A percentile compares a stretch with the other conserved stretches of the same genome.
Evolutionary conservation across 2,797 vertebrate genomes (phyloP).

Genomic region (Enteromius trimaculatus): DNA sequence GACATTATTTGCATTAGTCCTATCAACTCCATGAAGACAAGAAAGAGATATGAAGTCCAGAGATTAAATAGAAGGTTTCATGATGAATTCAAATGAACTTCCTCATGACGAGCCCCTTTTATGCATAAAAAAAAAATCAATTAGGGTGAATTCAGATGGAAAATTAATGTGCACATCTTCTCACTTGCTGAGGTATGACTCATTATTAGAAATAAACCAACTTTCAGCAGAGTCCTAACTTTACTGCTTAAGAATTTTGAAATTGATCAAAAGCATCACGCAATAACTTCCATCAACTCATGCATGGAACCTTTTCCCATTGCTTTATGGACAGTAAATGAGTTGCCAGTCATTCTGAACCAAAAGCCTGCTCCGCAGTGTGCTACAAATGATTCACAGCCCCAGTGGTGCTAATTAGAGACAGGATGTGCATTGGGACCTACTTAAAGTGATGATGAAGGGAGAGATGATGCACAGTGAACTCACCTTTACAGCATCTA

Average conservation of each 20-base stretch:
- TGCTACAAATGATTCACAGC: slow-evolving; percentile 33
- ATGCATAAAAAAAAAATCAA: slow-evolving; percentile 49
- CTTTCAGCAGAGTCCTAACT: slow-evolving; percentile 22
- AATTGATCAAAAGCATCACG: slow-evolving; percentile 15
- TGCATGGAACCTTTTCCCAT: slow-evolving; percentile 19
- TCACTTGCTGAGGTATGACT: not conserved
- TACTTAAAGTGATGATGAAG: slow-evolving; percentile 50
- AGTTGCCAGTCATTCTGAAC: slow-evolving; percentile 29
- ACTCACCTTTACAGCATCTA: slow-evolving; percentile 31
- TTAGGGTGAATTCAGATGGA: slow-evolving; percentile 53
- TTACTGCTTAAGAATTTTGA: slow-evolving; percentile 11
- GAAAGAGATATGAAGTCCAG: slow-evolving; percentile 27
- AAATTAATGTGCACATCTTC: slow-evolving; percentile 45
- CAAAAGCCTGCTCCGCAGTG: not conserved
- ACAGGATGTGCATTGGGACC: slow-evolving; percentile 34
- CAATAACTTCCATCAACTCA: slow-evolving; percentile 9
- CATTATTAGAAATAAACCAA: slow-evolving; percentile 28
- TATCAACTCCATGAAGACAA: not conserved
- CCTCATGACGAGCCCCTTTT: slow-evolving; percentile 24
- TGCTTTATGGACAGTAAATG: slow-evolving; percentile 19
- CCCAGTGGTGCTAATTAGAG: slow-evolving; percentile 47
- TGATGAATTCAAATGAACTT: slow-evolving; percentile 48
- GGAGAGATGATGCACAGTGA: slow-evolving; percentile 28
- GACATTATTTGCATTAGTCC: not conserved
- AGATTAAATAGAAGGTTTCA: slow-evolving; percentile 39